Percentiles rank a stretch among this genome's conserved stretches.
phyloP scores from a whole-genome alignment of 2,113 vertebrate species.

The Rhea pennata region DNA sequence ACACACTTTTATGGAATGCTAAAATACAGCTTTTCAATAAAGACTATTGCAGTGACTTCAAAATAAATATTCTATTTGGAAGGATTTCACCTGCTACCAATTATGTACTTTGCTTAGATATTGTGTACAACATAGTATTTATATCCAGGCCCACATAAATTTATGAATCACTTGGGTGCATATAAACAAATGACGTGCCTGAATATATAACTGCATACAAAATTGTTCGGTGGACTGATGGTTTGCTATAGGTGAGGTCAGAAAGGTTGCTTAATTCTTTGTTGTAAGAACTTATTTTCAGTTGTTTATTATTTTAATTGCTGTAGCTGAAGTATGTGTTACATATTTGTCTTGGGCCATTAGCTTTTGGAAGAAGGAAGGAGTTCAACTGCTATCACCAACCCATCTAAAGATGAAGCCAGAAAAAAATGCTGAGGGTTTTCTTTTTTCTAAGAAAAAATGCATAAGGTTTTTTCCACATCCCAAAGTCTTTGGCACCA shows the following conservation, averaged over 20 bases:
- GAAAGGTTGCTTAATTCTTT: neutral
- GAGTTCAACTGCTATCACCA: neutral
- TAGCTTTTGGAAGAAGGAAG: neutral
- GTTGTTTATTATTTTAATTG: neutral
- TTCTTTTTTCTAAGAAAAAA: neutral
- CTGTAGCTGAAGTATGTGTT: neutral
- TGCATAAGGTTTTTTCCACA: neutral
- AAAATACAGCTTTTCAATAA: neutral
- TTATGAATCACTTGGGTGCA: neutral
- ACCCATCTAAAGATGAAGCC: neutral
- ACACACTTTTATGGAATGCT: neutral
- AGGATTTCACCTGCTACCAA: neutral
- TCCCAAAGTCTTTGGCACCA: neutral
- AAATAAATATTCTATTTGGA: neutral
- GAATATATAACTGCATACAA: neutral
- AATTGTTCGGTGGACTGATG: neutral
- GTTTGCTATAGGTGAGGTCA: slow-evolving; percentile 7
- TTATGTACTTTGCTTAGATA: neutral
- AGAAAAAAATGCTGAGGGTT: neutral
- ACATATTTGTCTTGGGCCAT: neutral
- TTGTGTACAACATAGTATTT: neutral
- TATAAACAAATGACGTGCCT: neutral
- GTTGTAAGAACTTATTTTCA: neutral
- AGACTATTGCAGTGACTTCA: neutral
- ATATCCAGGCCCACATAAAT: neutral